Percentiles rank a stretch among this genome's conserved stretches.
phyloP scores from a whole-genome alignment of 2,888 invertebrate genomes.

The Proisotoma minuta region DNA sequence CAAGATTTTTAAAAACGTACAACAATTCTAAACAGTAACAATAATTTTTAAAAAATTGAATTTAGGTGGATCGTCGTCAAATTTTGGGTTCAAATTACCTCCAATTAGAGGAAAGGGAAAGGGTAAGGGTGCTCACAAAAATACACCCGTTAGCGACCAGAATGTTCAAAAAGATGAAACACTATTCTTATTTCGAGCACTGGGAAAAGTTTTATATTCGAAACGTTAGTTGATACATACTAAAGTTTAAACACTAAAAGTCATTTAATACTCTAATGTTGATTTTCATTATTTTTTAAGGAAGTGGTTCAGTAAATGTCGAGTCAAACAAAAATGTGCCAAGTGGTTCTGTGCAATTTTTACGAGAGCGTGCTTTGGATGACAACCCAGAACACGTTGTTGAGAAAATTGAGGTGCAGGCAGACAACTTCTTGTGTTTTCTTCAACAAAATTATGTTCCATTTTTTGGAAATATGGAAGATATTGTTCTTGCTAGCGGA shows the following conservation, averaged over 20 bases:
- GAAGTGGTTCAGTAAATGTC: neutral
- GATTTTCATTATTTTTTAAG: neutral
- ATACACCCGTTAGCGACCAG: too few species aligned
- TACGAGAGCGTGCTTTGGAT: constrained; percentile 29
- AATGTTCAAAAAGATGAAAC: constrained; percentile 49
- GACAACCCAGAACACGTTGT: constrained; percentile 49
- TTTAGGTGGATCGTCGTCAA: too few species aligned
- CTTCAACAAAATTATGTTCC: constrained; percentile 56
- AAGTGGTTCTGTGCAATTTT: neutral
- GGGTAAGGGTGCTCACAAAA: too few species aligned
- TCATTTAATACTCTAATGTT: neutral
- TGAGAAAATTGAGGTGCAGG: constrained; percentile 50
- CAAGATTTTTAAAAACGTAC: too few species aligned
- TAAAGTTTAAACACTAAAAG: neutral
- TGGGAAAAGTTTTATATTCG: constrained; percentile 55
- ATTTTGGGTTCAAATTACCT: too few species aligned
- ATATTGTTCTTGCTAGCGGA: constrained; percentile 60
- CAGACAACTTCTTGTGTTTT: constrained; percentile 51
- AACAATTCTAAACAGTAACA: too few species aligned
- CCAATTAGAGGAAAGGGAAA: too few species aligned
- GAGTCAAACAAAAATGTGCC: neutral
- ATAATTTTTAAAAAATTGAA: too few species aligned
- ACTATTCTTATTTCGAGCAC: constrained; percentile 53
- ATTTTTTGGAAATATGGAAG: constrained; percentile 65
- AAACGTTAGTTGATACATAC: constrained; percentile 54